Conservation (phyloP, 2,888 invertebrate species). For the Polietes domitor region DNA sequence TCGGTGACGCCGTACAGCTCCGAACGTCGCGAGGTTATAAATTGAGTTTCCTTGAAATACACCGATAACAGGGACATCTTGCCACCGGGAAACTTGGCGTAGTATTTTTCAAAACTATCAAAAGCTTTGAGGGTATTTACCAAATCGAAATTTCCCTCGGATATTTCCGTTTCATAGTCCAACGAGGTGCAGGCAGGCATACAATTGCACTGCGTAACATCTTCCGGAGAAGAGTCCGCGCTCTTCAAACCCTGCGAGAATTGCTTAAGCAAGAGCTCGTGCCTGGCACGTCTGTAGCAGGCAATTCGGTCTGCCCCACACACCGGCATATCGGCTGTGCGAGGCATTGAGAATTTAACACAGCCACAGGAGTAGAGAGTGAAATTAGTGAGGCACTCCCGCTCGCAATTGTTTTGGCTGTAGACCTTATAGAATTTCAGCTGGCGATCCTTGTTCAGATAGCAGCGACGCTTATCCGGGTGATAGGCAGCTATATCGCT, state of each 20-base stretch:
- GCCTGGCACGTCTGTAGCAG: conserved; percentile 78
- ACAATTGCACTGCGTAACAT: conserved; percentile 75
- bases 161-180: conserved; percentile 78
- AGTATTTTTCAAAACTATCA: conserved; percentile 74
- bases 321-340: conserved; percentile 77
- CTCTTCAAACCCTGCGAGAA: conserved; percentile 73
- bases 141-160: conserved; percentile 77
- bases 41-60: conserved; percentile 87
- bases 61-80: conserved; percentile 79
- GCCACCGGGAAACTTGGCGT: conserved; percentile 80
- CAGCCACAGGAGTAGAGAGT: conserved; percentile 85
- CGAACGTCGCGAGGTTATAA: conserved; percentile 85
- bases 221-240: conserved; percentile 59
- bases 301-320: conserved; percentile 79
- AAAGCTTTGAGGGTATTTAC: conserved; percentile 75
- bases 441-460: conserved; percentile 84
- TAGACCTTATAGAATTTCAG: conserved; percentile 86
- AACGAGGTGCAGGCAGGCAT: conserved; percentile 78
- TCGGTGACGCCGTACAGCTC: conserved; percentile 86
- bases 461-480: conserved; percentile 84
- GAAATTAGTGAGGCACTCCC: conserved; percentile 87
- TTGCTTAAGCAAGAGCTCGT: conserved; percentile 75
- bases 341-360: conserved; percentile 87
- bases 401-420: conserved; percentile 87
- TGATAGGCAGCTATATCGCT: conserved; percentile 83